These are phyloP conservation scores for Dallia pectoralis DNA, from an alignment of 2,797 vertebrate genomes.

Conservation along the genomic window DNA sequence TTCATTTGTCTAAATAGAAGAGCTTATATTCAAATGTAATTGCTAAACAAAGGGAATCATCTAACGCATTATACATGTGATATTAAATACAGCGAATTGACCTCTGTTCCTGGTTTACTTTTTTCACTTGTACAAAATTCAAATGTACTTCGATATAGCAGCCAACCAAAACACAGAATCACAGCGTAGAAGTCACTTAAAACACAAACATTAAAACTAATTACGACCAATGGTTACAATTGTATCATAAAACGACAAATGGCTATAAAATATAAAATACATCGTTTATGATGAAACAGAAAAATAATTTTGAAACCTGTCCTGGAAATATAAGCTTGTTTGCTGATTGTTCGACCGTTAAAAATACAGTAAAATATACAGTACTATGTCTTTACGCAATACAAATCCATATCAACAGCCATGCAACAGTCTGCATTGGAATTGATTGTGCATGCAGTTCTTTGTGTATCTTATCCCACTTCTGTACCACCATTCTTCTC, in stretches of 20 bases:
- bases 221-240: constrained; percentile 66
- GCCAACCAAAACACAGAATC: constrained; percentile 58
- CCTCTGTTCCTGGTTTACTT: constrained; percentile 57
- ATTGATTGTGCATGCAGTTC: constrained; percentile 5
- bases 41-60: constrained; percentile 33
- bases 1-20: constrained; percentile 37
- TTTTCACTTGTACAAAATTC: constrained; percentile 60
- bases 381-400: constrained; percentile 5
- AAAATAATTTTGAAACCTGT: constrained; percentile 23
- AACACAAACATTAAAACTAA: constrained; percentile 44
- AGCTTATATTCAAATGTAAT: constrained; percentile 64
- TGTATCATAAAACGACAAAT: constrained; percentile 37
- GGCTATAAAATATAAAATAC: constrained; percentile 58
- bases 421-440: constrained; percentile 27
- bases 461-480: background rate
- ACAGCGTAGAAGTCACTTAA: constrained; percentile 40
- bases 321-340: constrained; percentile 49
- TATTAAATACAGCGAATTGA: constrained; percentile 45
- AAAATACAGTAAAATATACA: constrained; percentile 36
- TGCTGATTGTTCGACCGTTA: constrained; percentile 56
- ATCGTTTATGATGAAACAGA: constrained; percentile 61
- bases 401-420: constrained; percentile 25
- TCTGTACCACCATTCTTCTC: background rate
- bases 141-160: constrained; percentile 67
- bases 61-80: constrained; percentile 50